phyloP scores from a whole-genome alignment of 2,888 invertebrate species.

The Orgyia antiqua region DNA sequence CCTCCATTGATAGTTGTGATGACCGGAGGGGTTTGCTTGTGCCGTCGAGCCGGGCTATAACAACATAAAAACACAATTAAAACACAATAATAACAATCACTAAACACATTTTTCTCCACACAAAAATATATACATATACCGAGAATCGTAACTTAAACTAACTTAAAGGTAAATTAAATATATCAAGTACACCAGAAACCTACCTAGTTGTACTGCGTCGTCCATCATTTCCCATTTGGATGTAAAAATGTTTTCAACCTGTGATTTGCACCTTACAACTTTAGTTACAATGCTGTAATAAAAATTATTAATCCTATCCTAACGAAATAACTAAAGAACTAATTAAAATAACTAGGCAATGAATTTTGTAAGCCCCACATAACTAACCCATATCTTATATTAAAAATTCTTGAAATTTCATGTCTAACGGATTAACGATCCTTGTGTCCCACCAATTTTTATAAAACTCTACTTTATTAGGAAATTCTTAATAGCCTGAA shows the following conservation, averaged over 20 bases:
- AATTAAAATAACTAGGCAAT: neutral
- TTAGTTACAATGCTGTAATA: slow-evolving; percentile 71
- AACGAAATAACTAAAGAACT: slow-evolving; percentile 19
- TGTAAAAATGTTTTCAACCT: slow-evolving; percentile 73
- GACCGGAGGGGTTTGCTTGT: slow-evolving; percentile 86
- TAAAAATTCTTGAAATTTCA: no score
- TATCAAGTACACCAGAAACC: slow-evolving; percentile 61
- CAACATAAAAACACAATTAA: slow-evolving; percentile 39
- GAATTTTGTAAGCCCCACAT: no score
- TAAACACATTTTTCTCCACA: neutral
- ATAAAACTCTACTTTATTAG: no score
- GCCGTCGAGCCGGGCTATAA: slow-evolving; percentile 95
- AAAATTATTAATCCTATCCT: slow-evolving; percentile 65
- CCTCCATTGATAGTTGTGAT: slow-evolving; percentile 89
- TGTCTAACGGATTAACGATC: no score
- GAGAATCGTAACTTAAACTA: no score
- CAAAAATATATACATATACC: no score
- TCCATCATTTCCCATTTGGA: slow-evolving; percentile 93
- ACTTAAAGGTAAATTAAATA: slow-evolving; percentile 17
- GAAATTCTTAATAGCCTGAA: no score
- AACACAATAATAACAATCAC: slow-evolving; percentile 8
- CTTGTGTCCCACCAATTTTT: no score
- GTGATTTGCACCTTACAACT: slow-evolving; percentile 60
- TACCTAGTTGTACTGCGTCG: slow-evolving; percentile 90
- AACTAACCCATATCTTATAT: no score